These are phyloP conservation scores for Deilephila porcellus DNA, from an alignment of 2,888 invertebrate species.

Conservation along the genomic window DNA sequence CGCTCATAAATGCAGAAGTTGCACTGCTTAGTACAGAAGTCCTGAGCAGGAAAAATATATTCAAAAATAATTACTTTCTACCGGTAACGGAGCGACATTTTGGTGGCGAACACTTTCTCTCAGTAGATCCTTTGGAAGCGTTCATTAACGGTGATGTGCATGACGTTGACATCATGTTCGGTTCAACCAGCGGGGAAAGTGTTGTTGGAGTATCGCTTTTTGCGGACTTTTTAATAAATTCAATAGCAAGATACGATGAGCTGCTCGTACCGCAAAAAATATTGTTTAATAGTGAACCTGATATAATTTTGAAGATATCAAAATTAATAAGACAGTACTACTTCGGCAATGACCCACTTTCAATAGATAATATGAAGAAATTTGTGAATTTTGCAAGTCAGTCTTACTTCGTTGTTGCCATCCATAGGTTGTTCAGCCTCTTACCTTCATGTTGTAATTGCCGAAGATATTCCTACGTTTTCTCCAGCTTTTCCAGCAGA, in stretches of 20 bases:
- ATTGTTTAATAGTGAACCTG: slow-evolving; percentile 41
- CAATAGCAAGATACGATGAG: slow-evolving; percentile 52
- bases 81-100: slow-evolving; percentile 64
- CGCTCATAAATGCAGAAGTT: slow-evolving; percentile 49
- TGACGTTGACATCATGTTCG: slow-evolving; percentile 87
- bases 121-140: slow-evolving; percentile 48
- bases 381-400: slow-evolving; percentile 46
- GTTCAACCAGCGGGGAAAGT: slow-evolving; percentile 88
- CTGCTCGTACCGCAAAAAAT: slow-evolving; percentile 56
- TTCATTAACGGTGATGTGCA: slow-evolving; percentile 72
- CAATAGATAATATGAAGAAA: slow-evolving; percentile 44
- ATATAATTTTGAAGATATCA: slow-evolving; percentile 48
- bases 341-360: slow-evolving; percentile 49
- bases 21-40: slow-evolving; percentile 49
- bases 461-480: slow-evolving; percentile 49
- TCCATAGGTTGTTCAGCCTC: slow-evolving; percentile 39
- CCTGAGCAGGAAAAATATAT: slow-evolving; percentile 44
- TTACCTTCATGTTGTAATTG: slow-evolving; percentile 33
- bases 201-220: slow-evolving; percentile 40
- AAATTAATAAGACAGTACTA: slow-evolving; percentile 55
- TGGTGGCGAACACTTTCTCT: slow-evolving; percentile 56
- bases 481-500: slow-evolving; percentile 56
- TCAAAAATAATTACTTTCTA: slow-evolving; percentile 53
- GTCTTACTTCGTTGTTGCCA: slow-evolving; percentile 42
- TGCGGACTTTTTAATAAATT: slow-evolving; percentile 33